These are phyloP conservation scores for Otus sunia DNA, from an alignment of 2,113 vertebrate species.

Conservation along the genomic window DNA sequence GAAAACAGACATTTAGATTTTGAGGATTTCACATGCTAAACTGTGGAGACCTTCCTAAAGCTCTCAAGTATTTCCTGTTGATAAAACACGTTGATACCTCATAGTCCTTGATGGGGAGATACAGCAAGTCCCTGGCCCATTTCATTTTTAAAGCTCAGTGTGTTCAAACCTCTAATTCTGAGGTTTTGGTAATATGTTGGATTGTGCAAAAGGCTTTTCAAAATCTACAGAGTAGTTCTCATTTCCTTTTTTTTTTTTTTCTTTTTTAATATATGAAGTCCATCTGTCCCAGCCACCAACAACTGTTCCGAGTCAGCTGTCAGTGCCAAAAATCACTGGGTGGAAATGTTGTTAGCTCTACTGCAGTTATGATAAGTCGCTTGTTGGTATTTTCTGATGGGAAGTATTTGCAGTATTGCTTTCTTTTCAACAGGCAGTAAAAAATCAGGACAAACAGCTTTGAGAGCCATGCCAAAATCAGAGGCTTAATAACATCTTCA, in stretches of 20 bases:
- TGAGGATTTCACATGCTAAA: background rate
- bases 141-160: background rate
- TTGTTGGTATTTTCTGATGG: constrained; percentile 2
- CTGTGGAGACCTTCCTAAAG: background rate
- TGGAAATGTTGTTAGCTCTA: background rate
- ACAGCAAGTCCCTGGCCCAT: background rate
- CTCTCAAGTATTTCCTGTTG: background rate
- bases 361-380: background rate
- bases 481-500: constrained; percentile 1
- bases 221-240: background rate
- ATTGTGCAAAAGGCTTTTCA: background rate
- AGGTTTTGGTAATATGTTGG: background rate
- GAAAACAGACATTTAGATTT: background rate
- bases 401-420: constrained; percentile 14
- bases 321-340: constrained; percentile 30
- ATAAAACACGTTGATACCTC: background rate
- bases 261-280: constrained; percentile 25
- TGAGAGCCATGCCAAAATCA: background rate
- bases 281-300: constrained; percentile 57
- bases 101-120: background rate
- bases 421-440: constrained; percentile 22
- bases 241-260: background rate
- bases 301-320: constrained; percentile 66
- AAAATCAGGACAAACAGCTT: background rate
- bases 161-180: background rate